phyloP scores from a whole-genome alignment of 2,888 invertebrate species.

The Tachystola acroxantha region DNA sequence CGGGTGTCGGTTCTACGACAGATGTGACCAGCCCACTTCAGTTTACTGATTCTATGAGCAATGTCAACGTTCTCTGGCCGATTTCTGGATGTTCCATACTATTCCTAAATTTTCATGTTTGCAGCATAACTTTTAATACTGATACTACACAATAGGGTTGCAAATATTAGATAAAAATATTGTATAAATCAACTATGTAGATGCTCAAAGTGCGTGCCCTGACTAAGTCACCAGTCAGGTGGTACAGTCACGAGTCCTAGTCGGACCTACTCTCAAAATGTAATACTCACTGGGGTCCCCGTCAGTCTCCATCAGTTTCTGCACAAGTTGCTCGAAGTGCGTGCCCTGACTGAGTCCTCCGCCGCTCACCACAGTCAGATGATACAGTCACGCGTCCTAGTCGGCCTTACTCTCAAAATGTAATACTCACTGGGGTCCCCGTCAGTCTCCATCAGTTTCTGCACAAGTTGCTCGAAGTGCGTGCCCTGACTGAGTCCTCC shows the following conservation, averaged over 20 bases:
- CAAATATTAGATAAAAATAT: no score
- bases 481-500: slow-evolving; percentile 94
- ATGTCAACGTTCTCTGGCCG: no score
- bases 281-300: slow-evolving; percentile 93
- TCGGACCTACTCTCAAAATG: slow-evolving; percentile 90
- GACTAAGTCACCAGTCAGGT: slow-evolving; percentile 92
- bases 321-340: slow-evolving; percentile 96
- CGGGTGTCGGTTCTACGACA: no score
- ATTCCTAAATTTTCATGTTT: no score
- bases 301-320: slow-evolving; percentile 97
- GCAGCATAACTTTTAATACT: no score
- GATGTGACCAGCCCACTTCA: no score
- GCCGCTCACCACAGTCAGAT: no score
- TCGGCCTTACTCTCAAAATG: slow-evolving; percentile 90
- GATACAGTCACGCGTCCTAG: slow-evolving; percentile 92
- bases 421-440: slow-evolving; percentile 93
- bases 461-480: slow-evolving; percentile 96
- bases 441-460: slow-evolving; percentile 97
- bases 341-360: slow-evolving; percentile 94
- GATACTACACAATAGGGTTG: no score
- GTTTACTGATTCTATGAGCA: no score
- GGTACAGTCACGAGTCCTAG: slow-evolving; percentile 92
- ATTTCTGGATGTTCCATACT: no score
- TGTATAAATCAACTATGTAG: no score
- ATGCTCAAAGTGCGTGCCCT: slow-evolving; percentile 97